These are phyloP conservation scores for Ginglymostoma cirratum DNA, from an alignment of 2,113 vertebrate genomes.

Conservation along the genomic window DNA sequence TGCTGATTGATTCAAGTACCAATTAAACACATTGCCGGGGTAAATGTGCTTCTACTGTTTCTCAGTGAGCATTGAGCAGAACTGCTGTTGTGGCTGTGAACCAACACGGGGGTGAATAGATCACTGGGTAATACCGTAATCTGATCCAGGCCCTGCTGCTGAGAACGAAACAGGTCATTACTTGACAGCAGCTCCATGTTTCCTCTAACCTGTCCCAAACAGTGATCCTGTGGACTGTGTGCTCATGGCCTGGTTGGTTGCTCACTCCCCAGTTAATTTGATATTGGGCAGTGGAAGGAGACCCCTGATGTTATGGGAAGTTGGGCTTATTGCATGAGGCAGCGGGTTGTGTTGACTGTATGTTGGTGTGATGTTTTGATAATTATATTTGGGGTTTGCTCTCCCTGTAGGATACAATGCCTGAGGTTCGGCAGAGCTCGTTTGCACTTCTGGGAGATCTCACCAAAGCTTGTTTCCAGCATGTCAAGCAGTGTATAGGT, in stretches of 20 bases:
- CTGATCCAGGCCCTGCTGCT: background rate
- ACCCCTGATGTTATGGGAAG: background rate
- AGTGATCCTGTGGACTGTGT: no score
- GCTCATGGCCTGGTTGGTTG: no score
- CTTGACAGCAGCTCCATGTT: accelerated
- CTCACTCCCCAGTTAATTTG: background rate
- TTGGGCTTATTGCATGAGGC: no score
- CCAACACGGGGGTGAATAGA: background rate
- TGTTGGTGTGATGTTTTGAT: background rate
- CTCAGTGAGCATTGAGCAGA: background rate
- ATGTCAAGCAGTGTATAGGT: constrained; percentile 92
- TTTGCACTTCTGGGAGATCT: constrained; percentile 86
- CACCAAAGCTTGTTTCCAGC: constrained; percentile 90
- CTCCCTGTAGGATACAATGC: constrained; percentile 78
- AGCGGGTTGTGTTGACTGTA: background rate
- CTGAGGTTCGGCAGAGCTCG: constrained; percentile 88
- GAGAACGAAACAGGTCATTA: background rate
- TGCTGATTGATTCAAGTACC: no score
- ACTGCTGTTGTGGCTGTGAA: background rate
- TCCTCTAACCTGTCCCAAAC: background rate
- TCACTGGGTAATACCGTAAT: background rate
- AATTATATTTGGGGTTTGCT: background rate
- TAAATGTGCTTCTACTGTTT: no score
- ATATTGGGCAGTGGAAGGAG: background rate
- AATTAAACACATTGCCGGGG: no score